Conservation (phyloP, 2,888 invertebrate genomes). For the Acanthoscelides obtectus region DNA sequence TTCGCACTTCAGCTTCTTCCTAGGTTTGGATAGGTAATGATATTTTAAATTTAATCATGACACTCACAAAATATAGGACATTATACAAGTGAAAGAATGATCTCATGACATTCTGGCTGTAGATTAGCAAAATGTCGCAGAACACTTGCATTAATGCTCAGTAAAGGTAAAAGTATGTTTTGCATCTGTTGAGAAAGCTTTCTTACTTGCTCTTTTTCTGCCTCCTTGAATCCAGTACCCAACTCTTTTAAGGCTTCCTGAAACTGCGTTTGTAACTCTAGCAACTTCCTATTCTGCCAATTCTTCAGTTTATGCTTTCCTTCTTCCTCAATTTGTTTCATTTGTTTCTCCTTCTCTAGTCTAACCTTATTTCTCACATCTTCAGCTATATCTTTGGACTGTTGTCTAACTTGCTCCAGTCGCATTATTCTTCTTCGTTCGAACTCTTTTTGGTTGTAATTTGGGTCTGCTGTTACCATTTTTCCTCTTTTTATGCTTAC, state of each 20-base stretch:
- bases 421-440: slow-evolving; percentile 56
- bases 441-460: slow-evolving; percentile 52
- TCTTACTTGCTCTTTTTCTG: slow-evolving; percentile 28
- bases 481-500: slow-evolving; percentile 48
- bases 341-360: slow-evolving; percentile 50
- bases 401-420: slow-evolving; percentile 60
- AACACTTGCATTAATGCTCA: too few species aligned
- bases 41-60: too few species aligned
- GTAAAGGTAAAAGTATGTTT: too few species aligned
- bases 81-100: too few species aligned
- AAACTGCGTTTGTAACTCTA: slow-evolving; percentile 51
- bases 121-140: too few species aligned
- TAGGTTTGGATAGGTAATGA: too few species aligned
- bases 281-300: slow-evolving; percentile 50
- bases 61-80: too few species aligned
- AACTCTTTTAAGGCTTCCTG: slow-evolving; percentile 50
- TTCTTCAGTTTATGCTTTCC: slow-evolving; percentile 51
- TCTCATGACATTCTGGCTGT: too few species aligned
- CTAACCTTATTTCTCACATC: slow-evolving; percentile 53
- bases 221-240: slow-evolving; percentile 50
- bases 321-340: slow-evolving; percentile 49
- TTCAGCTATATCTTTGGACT: slow-evolving; percentile 58
- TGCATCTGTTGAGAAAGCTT: too few species aligned
- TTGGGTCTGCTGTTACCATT: slow-evolving; percentile 51
- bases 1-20: slow-evolving; percentile 35